phyloP scores from a whole-genome alignment of 2,888 invertebrate genomes.

The Oscheius sp. region DNA sequence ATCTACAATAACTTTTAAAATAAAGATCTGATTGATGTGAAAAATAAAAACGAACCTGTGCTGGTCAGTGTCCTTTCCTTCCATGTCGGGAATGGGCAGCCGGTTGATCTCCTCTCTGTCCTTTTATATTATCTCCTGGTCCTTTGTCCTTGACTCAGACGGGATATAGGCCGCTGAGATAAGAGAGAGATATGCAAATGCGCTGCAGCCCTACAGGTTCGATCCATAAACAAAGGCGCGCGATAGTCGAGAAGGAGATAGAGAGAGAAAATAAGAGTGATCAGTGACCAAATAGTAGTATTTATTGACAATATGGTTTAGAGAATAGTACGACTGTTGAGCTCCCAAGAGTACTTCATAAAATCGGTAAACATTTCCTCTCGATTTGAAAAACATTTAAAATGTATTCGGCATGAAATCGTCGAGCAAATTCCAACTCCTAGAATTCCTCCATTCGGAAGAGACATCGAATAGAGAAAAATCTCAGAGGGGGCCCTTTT shows the following conservation, averaged over 20 bases:
- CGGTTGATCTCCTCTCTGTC: neutral
- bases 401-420: neutral
- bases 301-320: too few relatives aligned
- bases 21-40: neutral
- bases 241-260: neutral
- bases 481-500: neutral
- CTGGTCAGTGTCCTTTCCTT: slow-evolving; percentile 30
- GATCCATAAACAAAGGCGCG: neutral
- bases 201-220: neutral
- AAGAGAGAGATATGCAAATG: slow-evolving; percentile 28
- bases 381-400: neutral
- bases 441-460: neutral
- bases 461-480: neutral
- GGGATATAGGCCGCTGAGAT: slow-evolving; percentile 25
- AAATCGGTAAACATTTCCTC: neutral
- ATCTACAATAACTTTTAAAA: neutral
- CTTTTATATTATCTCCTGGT: slow-evolving; percentile 13
- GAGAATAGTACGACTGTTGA: too few relatives aligned
- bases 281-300: too few relatives aligned
- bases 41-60: slow-evolving; percentile 23
- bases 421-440: neutral
- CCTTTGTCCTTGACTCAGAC: slow-evolving; percentile 32
- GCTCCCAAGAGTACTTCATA: too few relatives aligned
- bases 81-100: slow-evolving; percentile 19
- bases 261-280: neutral